Evolutionary conservation across 2,888 invertebrate species (phyloP), one percentile per base, ranked within the genome.

Genomic region (Euspilapteryx auroguttella): DNA sequence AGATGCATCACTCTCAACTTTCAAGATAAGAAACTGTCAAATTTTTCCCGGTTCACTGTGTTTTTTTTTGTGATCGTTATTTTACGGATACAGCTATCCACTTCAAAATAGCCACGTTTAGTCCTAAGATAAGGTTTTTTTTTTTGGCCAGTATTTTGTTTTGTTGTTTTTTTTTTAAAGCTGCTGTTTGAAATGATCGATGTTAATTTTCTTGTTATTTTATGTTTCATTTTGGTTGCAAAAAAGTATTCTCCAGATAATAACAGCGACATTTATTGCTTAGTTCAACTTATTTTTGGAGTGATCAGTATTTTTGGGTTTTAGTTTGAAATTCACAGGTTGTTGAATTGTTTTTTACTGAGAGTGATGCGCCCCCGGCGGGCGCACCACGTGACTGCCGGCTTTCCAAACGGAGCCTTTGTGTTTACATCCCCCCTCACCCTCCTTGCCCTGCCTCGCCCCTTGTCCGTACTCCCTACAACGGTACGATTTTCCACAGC

Each of bases 311-410:
- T 8, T 17, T 17, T 5, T 17, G 5, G 5, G 8, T 5, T 8
- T 8, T 6, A 17, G 17, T 17, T 6, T 5, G 17, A 17, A 6
- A 17, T 17, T 17, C 5, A 17, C n/a, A n/a, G n/a, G n/a, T n/a
- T n/a, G n/a, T n/a, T n/a, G n/a, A n/a, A 23, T 28, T 25, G 21
- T 23, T 26, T 22, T 31, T 31, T 34, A n/a, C n/a, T 20, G 30
- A 64, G 62, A 71, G 73, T 75, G 75, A 75, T 71, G 73, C 71
- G 65, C 68, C 66, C 71, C 69, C 66, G 73, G 65, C 65, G 46
- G 54, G 51, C 57, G 61, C 71, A 57, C 68, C 73, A 75, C 71
- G 73, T 75, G 73, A 75, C 73, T 75, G 75, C 65, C 68, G 68
- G 57, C 49, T 44, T 47, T 44, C 24, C 5, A 7, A 11, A 48